Conservation (phyloP, 2,888 invertebrate species). For the Lamproptera curius region DNA sequence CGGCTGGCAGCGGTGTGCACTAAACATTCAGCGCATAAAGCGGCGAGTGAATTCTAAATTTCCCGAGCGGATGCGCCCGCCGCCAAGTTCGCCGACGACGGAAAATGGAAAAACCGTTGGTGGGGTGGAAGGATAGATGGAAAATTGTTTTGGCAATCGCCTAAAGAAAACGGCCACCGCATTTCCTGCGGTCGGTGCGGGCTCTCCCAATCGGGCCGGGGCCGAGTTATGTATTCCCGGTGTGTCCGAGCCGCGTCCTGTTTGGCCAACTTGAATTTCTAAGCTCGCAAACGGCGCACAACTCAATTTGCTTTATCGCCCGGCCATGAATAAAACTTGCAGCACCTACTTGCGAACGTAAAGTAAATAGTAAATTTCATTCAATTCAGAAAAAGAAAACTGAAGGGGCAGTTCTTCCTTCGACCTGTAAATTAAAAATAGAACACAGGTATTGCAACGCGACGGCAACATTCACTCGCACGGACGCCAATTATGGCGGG, state of each 20-base stretch:
- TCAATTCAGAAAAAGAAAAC: too few species aligned
- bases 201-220: slow-evolving; percentile 54
- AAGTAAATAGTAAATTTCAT: too few species aligned
- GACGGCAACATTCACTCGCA: background rate
- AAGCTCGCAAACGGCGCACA: background rate
- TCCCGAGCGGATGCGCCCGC: slow-evolving; percentile 47
- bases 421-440: too few species aligned
- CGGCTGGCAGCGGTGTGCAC: slow-evolving; percentile 34
- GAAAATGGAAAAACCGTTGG: slow-evolving; percentile 63
- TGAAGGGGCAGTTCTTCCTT: too few species aligned
- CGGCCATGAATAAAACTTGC: background rate
- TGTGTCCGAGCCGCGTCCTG: slow-evolving; percentile 34
- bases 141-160: slow-evolving; percentile 67
- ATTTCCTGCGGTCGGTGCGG: slow-evolving; percentile 75
- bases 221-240: slow-evolving; percentile 45
- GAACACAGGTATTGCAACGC: too few species aligned
- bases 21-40: slow-evolving; percentile 42
- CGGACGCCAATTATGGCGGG: background rate
- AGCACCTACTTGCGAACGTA: background rate
- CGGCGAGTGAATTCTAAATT: slow-evolving; percentile 48
- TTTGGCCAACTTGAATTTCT: slow-evolving; percentile 1
- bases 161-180: slow-evolving; percentile 63
- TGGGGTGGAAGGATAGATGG: slow-evolving; percentile 56
- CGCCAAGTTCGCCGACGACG: slow-evolving; percentile 60
- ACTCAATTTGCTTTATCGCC: slow-evolving; percentile 8